Conservation (phyloP, 2,797 vertebrate genomes). For the Protosalanx chinensis region DNA sequence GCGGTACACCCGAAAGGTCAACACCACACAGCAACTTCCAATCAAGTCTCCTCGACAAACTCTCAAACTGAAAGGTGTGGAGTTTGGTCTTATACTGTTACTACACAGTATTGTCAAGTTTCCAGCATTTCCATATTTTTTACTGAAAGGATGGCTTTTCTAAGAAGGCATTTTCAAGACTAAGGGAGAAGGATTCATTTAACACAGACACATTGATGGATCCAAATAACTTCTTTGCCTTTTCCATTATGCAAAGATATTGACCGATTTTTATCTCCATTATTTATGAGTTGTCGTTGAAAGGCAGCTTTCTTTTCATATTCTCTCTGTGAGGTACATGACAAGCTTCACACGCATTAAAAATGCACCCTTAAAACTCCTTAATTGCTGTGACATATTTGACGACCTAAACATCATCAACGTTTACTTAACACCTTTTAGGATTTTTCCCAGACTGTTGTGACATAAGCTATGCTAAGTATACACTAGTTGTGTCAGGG, state of each 20-base stretch:
- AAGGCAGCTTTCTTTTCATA: background rate
- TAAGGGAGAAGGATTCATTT: background rate
- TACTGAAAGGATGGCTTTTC: background rate
- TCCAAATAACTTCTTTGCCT: background rate
- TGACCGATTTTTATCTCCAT: background rate
- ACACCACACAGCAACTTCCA: background rate
- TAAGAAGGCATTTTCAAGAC: background rate
- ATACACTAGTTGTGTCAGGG: background rate
- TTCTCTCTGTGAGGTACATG: background rate
- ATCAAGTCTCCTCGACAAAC: background rate
- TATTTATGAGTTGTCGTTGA: background rate
- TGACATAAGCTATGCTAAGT: slow-evolving; percentile 1
- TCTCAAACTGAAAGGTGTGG: background rate
- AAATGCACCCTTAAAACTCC: background rate
- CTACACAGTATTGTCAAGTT: background rate
- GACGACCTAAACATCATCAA: background rate
- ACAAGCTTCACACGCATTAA: background rate
- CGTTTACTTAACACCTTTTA: background rate
- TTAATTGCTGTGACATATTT: background rate
- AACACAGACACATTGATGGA: background rate
- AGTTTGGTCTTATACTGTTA: background rate
- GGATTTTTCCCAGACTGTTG: background rate
- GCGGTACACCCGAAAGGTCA: background rate
- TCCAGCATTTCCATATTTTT: background rate
- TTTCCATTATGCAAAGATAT: background rate